phyloP scores from a whole-genome alignment of 2,888 invertebrate genomes.

The Branchellion lobata region DNA sequence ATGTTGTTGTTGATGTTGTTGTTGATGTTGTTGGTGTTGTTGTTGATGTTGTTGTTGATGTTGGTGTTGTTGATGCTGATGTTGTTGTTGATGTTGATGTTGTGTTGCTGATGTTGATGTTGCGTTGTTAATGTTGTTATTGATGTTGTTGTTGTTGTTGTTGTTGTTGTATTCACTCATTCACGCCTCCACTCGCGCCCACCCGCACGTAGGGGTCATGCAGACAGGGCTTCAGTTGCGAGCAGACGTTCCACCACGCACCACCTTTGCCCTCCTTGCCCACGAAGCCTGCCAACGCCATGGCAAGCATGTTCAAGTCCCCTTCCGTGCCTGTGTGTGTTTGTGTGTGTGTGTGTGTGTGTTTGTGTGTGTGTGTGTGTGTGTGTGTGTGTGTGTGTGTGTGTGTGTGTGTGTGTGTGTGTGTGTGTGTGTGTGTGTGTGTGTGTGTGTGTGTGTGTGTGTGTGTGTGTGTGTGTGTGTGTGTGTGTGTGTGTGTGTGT shows the following conservation, averaged over 20 bases:
- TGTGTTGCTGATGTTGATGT: neutral
- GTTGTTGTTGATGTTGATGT: neutral
- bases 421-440: conserved; percentile 1
- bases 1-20: neutral
- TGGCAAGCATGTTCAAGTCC: conserved; percentile 68
- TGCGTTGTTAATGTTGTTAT: neutral
- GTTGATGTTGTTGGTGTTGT: no score
- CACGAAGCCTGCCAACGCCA: conserved; percentile 76
- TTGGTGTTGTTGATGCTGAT: no score
- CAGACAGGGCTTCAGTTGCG: conserved; percentile 74
- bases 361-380: conserved; percentile 10
- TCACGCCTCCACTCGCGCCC: neutral
- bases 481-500: neutral
- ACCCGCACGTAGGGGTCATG: conserved; percentile 84
- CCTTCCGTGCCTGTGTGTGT: conserved; percentile 34
- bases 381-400: neutral
- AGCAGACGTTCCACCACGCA: conserved; percentile 66
- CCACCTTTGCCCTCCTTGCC: conserved; percentile 75
- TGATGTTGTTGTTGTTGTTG: no score
- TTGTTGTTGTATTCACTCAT: no score
- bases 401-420: conserved; percentile 15
- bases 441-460: conserved; percentile 4
- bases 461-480: conserved; percentile 15
- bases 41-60: no score
- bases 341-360: conserved; percentile 13